Conservation (phyloP, 2,888 invertebrate species). For the Creontiades dilutus region DNA sequence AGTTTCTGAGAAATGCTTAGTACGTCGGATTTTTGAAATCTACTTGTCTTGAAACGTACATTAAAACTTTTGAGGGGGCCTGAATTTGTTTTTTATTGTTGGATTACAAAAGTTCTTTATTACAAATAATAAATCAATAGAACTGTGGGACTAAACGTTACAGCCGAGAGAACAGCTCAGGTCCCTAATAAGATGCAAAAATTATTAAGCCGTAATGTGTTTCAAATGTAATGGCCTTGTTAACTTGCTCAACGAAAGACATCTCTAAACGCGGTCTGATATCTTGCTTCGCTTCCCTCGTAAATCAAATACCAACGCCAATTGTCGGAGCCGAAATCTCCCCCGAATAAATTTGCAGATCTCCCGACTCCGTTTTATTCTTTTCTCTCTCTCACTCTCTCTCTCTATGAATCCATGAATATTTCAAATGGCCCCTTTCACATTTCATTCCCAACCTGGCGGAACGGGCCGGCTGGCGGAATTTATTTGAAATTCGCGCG, state of each 20-base stretch:
- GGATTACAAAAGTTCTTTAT: no score
- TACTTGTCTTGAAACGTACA: no score
- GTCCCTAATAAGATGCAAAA: no score
- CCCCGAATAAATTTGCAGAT: background rate
- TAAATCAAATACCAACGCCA: slow-evolving; percentile 17
- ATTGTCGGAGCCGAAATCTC: slow-evolving; percentile 7
- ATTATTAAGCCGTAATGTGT: background rate
- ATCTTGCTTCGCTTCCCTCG: background rate
- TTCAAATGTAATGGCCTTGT: background rate
- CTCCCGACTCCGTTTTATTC: background rate
- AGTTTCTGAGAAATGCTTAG: no score
- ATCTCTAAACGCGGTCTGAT: background rate
- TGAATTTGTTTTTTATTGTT: no score
- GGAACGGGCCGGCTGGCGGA: background rate
- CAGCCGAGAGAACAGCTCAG: no score
- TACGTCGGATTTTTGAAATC: no score
- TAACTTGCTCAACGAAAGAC: background rate
- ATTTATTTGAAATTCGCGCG: slow-evolving; percentile 54
- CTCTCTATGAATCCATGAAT: slow-evolving; percentile 30
- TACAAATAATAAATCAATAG: no score
- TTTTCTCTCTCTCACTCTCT: background rate
- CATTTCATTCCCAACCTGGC: slow-evolving; percentile 32
- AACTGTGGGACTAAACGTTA: no score
- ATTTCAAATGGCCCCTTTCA: slow-evolving; percentile 33
- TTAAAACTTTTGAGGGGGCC: no score